Conservation (phyloP, 2,797 vertebrate species). For the Philypnodon macrostomus region DNA sequence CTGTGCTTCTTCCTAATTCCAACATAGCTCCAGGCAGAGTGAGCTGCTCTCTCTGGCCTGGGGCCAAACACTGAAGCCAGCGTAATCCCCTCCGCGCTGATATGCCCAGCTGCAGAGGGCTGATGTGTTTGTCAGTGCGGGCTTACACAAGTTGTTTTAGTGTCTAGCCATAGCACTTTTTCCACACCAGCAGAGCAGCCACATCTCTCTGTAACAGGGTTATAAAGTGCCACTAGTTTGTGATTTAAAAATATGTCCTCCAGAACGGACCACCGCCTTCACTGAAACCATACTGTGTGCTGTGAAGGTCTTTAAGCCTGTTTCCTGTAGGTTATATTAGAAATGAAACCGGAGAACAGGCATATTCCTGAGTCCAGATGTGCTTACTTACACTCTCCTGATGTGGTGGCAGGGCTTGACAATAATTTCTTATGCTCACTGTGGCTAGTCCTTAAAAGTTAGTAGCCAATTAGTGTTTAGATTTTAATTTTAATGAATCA, state of each 20-base stretch:
- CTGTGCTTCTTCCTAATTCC: slow-evolving; percentile 11
- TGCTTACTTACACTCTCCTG: slow-evolving; percentile 9
- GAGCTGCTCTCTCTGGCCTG: slow-evolving; percentile 39
- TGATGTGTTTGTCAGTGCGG: slow-evolving; percentile 17
- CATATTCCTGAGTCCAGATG: slow-evolving; percentile 53
- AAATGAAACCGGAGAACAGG: slow-evolving; percentile 52
- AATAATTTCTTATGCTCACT: background rate
- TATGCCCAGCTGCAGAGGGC: slow-evolving; percentile 54
- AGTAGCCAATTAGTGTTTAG: too few relatives aligned
- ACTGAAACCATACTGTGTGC: slow-evolving; percentile 26
- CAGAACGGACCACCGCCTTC: slow-evolving; percentile 5
- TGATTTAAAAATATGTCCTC: slow-evolving; percentile 4
- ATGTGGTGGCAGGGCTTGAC: too few relatives aligned
- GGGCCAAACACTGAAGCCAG: slow-evolving; percentile 48
- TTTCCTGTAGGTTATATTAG: slow-evolving; percentile 44
- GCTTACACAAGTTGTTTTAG: slow-evolving; percentile 36
- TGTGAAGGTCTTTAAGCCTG: slow-evolving; percentile 26
- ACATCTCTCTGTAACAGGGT: slow-evolving; percentile 26
- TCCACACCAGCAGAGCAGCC: slow-evolving; percentile 23
- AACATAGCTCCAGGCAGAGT: slow-evolving; percentile 29
- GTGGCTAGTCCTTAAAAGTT: too few relatives aligned
- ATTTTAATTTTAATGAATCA: too few relatives aligned
- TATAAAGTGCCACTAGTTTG: slow-evolving; percentile 25
- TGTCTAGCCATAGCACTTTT: slow-evolving; percentile 19
- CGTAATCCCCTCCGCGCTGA: slow-evolving; percentile 47